Percentiles rank a stretch among this genome's conserved stretches.
Evolutionary conservation across 2,888 invertebrate genomes (phyloP).

Genomic region (Melolontha melolontha): DNA sequence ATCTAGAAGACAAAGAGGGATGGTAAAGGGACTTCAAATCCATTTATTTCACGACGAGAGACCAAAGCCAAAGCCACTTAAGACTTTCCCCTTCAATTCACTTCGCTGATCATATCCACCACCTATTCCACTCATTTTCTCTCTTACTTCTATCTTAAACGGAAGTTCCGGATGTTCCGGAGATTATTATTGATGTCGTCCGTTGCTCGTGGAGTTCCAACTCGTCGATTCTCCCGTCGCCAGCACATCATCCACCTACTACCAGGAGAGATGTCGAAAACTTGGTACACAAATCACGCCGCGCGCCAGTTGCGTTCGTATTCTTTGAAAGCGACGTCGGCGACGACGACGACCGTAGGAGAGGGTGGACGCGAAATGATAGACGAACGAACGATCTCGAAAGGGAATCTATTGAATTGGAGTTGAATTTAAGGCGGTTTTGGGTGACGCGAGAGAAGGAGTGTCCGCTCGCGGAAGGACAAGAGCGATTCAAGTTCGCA

Average conservation of each 20-base stretch:
- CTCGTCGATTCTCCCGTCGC: conserved; percentile 1
- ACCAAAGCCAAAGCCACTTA: conserved; percentile 61
- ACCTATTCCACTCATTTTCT: conserved; percentile 46
- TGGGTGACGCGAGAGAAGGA: too few species aligned
- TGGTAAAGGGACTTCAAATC: conserved; percentile 46
- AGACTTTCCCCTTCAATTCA: conserved; percentile 59
- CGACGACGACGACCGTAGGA: too few species aligned
- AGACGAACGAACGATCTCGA: background rate
- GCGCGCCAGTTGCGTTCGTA: conserved; percentile 37
- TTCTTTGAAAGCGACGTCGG: background rate
- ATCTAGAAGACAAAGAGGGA: background rate
- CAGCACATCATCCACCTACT: conserved; percentile 43
- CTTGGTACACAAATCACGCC: conserved; percentile 55
- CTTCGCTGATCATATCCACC: conserved; percentile 54
- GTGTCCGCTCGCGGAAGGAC: too few species aligned
- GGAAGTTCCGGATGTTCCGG: conserved; percentile 28
- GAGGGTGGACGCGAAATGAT: background rate
- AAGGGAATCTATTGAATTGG: too few species aligned
- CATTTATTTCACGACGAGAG: conserved; percentile 57
- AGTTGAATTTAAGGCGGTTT: too few species aligned
- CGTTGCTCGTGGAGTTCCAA: conserved; percentile 40
- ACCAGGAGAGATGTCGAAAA: too few species aligned
- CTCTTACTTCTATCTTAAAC: conserved; percentile 49
- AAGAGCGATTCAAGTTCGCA: too few species aligned
- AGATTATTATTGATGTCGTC: conserved; percentile 54